Conservation (phyloP, 1,140 invertebrate genomes). For the Pygmarrhopalites habei region DNA sequence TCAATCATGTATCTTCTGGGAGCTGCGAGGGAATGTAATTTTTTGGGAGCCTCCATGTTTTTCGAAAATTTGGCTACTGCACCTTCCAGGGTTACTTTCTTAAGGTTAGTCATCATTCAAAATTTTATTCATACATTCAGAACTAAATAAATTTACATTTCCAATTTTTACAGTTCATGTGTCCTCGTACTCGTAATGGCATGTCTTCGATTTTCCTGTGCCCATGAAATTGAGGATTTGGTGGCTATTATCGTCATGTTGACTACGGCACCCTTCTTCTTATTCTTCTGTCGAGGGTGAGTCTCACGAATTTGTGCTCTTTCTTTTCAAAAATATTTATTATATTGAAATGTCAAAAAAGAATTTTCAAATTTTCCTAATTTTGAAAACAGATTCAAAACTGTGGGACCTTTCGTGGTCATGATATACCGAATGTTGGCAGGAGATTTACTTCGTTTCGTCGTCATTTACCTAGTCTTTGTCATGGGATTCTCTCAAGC, state of each 20-base stretch:
- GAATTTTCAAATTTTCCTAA: neutral
- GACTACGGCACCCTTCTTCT: slow-evolving; percentile 90
- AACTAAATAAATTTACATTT: too few relatives aligned
- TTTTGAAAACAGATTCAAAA: slow-evolving; percentile 65
- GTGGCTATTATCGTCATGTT: slow-evolving; percentile 59
- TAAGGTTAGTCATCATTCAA: too few relatives aligned
- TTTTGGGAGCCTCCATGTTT: slow-evolving; percentile 80
- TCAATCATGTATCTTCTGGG: slow-evolving; percentile 72
- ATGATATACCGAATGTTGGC: slow-evolving; percentile 99
- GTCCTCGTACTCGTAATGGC: slow-evolving; percentile 76
- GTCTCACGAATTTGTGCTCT: slow-evolving; percentile 12
- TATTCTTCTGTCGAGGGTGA: slow-evolving; percentile 90
- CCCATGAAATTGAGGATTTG: slow-evolving; percentile 77
- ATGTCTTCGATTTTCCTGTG: slow-evolving; percentile 73
- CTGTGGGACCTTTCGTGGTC: slow-evolving; percentile 95
- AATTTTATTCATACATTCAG: too few relatives aligned
- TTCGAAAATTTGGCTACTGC: slow-evolving; percentile 76
- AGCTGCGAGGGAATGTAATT: slow-evolving; percentile 69
- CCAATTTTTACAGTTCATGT: too few relatives aligned
- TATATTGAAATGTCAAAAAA: neutral
- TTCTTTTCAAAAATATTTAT: neutral
- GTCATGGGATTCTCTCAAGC: slow-evolving; percentile 96
- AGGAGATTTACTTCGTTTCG: slow-evolving; percentile 89
- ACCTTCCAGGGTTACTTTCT: slow-evolving; percentile 83
- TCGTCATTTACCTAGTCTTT: slow-evolving; percentile 92